phyloP scores from a whole-genome alignment of 2,797 vertebrate genomes.

The Microctenopoma lineatum region DNA sequence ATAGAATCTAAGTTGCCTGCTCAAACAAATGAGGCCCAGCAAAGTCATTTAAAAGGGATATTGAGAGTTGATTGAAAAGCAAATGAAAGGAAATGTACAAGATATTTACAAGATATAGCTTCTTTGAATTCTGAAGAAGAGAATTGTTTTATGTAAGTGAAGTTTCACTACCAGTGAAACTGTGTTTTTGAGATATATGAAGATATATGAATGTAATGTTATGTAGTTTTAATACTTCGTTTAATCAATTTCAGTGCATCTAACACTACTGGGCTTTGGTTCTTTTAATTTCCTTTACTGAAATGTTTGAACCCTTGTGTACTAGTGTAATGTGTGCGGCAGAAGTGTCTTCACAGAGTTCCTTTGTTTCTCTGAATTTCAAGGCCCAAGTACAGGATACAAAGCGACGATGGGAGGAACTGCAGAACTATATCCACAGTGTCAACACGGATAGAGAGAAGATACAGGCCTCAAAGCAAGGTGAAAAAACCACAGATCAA shows the following conservation, averaged over 20 bases:
- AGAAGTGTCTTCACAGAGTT: constrained; percentile 7
- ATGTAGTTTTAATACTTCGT: no score
- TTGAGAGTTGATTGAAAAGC: constrained; percentile 1
- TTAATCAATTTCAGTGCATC: not conserved
- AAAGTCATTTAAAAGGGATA: not conserved
- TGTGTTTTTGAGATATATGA: not conserved
- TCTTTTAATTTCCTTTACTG: constrained; percentile 1
- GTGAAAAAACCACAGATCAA: constrained; percentile 65
- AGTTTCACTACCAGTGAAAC: not conserved
- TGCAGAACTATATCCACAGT: constrained; percentile 92
- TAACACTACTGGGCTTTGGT: no score
- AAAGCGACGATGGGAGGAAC: constrained; percentile 94
- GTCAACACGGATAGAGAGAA: constrained; percentile 92
- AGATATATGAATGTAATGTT: not conserved
- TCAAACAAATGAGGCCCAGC: constrained; percentile 12
- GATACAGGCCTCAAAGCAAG: constrained; percentile 90
- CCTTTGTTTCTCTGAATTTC: constrained; percentile 4
- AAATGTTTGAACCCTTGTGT: not conserved
- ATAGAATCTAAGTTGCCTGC: constrained; percentile 25
- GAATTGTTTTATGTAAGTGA: not conserved
- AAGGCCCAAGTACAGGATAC: constrained; percentile 94
- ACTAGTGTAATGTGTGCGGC: constrained; percentile 2
- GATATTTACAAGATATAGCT: not conserved
- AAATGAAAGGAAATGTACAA: not conserved
- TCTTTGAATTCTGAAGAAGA: not conserved